Conservation (phyloP, 2,888 invertebrate species). For the Xestia rhomboidea region DNA sequence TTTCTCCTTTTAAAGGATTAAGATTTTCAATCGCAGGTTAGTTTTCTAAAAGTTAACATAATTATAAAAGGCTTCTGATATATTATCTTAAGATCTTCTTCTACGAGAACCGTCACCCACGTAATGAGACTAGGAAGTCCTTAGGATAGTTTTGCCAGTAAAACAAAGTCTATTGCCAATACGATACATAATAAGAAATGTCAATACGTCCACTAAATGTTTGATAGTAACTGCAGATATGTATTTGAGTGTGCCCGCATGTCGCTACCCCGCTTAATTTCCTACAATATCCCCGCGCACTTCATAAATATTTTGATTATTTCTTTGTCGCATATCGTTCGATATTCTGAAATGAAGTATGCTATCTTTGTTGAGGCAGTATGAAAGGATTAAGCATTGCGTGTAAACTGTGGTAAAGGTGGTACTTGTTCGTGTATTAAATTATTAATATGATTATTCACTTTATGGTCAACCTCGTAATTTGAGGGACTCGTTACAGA, state of each 20-base stretch:
- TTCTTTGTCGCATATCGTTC: conserved; percentile 66
- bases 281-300: conserved; percentile 72
- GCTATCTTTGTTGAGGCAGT: conserved; percentile 35
- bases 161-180: conserved; percentile 50
- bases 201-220: conserved; percentile 79
- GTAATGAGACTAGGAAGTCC: too few species aligned
- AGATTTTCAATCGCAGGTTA: neutral
- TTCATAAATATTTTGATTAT: conserved; percentile 80
- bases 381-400: conserved; percentile 24
- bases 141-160: neutral
- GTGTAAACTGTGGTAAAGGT: conserved; percentile 32
- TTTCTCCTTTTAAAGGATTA: too few species aligned
- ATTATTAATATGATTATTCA: conserved; percentile 15
- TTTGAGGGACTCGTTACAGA: conserved; percentile 13
- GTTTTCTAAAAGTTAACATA: neutral
- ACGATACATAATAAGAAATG: conserved; percentile 66
- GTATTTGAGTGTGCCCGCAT: conserved; percentile 86
- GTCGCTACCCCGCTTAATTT: conserved; percentile 80
- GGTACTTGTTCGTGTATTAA: neutral
- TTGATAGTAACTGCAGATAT: conserved; percentile 85
- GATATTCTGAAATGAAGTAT: conserved; percentile 33
- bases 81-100: neutral
- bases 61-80: neutral
- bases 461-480: conserved; percentile 43
- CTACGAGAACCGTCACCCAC: neutral